Percentiles rank a stretch among this genome's conserved stretches.
phyloP scores from a whole-genome alignment of 1,140 invertebrate species.

The Stenopsyche tienmushanensis region DNA sequence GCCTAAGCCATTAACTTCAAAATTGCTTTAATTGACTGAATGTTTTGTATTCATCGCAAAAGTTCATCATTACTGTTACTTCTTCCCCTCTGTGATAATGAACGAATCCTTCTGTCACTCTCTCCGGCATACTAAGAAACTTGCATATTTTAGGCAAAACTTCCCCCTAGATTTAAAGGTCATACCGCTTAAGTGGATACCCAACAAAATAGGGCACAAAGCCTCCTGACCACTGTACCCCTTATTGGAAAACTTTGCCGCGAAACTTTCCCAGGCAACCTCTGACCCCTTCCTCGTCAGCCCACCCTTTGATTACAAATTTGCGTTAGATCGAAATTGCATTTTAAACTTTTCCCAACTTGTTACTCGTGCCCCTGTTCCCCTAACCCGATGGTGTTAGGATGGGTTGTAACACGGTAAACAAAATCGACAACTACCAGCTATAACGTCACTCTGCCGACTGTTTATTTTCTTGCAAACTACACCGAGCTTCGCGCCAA shows the following conservation, averaged over 20 bases:
- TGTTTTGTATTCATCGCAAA: too few relatives aligned
- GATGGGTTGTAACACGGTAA: neutral
- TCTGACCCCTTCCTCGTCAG: slow-evolving; percentile 2
- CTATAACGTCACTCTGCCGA: slow-evolving; percentile 1
- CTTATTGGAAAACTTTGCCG: slow-evolving; percentile 40
- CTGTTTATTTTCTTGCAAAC: slow-evolving; percentile 1
- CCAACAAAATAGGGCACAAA: slow-evolving; percentile 33
- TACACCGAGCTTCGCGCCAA: neutral
- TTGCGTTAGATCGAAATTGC: slow-evolving; percentile 41
- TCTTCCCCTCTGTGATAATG: too few relatives aligned
- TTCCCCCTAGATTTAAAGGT: neutral
- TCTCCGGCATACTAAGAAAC: neutral
- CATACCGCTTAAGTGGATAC: slow-evolving; percentile 3
- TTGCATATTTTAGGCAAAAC: slow-evolving; percentile 3
- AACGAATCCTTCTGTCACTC: neutral
- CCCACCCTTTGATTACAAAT: slow-evolving; percentile 38
- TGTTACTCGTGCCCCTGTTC: slow-evolving; percentile 4
- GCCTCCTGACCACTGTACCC: slow-evolving; percentile 22
- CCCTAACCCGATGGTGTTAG: too few relatives aligned
- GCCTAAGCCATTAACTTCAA: too few relatives aligned
- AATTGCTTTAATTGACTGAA: too few relatives aligned
- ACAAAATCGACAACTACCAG: slow-evolving; percentile 4
- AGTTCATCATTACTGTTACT: too few relatives aligned
- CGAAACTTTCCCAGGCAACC: slow-evolving; percentile 11
- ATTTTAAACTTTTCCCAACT: slow-evolving; percentile 39